phyloP scores from a whole-genome alignment of 2,888 invertebrate genomes.

The Achlya flavicornis region DNA sequence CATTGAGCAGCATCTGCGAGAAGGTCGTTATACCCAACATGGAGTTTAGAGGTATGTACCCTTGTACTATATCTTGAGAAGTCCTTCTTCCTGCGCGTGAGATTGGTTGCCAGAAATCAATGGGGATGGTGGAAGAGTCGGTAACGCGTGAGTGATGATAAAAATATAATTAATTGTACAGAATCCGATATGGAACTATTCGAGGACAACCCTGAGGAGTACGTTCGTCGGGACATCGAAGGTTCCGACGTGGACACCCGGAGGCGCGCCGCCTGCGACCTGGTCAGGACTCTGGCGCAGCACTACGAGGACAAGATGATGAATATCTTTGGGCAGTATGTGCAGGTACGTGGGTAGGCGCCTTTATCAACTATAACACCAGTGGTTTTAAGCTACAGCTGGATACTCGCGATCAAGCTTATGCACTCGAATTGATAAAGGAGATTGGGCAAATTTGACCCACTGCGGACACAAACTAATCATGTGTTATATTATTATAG shows the following conservation, averaged over 20 bases:
- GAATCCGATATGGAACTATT: slow-evolving; percentile 97
- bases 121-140: no score
- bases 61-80: not conserved
- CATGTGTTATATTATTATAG: no score
- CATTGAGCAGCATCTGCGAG: slow-evolving; percentile 96
- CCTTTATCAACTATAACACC: no score
- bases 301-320: slow-evolving; percentile 95
- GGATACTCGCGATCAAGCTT: no score
- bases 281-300: slow-evolving; percentile 95
- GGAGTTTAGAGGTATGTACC: slow-evolving; percentile 91
- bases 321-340: slow-evolving; percentile 93
- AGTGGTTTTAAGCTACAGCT: no score
- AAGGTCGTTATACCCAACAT: slow-evolving; percentile 99
- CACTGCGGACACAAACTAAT: no score
- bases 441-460: not conserved
- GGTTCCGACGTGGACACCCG: slow-evolving; percentile 99
- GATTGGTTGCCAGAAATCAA: no score
- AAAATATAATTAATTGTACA: slow-evolving; percentile 55
- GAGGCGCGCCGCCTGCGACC: slow-evolving; percentile 97
- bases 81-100: no score
- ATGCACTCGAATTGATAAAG: not conserved
- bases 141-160: no score
- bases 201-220: slow-evolving; percentile 99
- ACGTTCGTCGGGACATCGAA: slow-evolving; percentile 97
- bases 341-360: slow-evolving; percentile 84